phyloP scores from a whole-genome alignment of 2,797 vertebrate genomes.

The Amniataba percoides region DNA sequence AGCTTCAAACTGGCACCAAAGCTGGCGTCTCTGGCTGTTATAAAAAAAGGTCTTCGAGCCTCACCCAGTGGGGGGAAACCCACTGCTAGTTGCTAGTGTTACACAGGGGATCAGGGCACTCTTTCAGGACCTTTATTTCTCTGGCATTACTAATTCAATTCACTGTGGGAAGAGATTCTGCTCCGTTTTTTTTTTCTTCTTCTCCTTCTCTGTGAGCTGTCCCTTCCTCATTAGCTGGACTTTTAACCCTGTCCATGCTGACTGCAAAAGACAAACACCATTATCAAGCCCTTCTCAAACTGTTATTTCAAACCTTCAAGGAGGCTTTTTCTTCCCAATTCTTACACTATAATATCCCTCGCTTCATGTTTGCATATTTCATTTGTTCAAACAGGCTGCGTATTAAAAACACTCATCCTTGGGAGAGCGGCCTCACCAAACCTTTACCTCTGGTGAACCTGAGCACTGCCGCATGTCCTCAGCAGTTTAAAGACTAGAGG shows the following conservation, averaged over 20 bases:
- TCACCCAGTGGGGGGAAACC: conserved; percentile 64
- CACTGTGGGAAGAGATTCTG: conserved; percentile 81
- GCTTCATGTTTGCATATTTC: conserved; percentile 18
- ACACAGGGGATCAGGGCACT: conserved; percentile 76
- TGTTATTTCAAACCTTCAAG: conserved; percentile 10
- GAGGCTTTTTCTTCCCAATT: conserved; percentile 3
- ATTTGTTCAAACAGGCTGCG: conserved; percentile 40
- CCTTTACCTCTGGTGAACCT: conserved; percentile 20
- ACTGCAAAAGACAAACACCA: conserved; percentile 38
- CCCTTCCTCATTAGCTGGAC: conserved; percentile 65
- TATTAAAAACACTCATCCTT: conserved; percentile 35
- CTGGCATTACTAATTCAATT: conserved; percentile 84
- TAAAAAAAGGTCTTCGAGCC: conserved; percentile 38
- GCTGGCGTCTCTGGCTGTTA: conserved; percentile 53
- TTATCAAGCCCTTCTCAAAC: conserved; percentile 28
- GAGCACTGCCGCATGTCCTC: conserved; percentile 19
- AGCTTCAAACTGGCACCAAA: conserved; percentile 59
- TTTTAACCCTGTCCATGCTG: conserved; percentile 68
- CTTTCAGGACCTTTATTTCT: conserved; percentile 82
- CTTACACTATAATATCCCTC: neutral
- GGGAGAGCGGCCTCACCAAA: conserved; percentile 28
- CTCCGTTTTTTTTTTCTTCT: conserved; percentile 60
- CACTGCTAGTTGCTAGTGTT: conserved; percentile 64
- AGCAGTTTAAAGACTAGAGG: conserved; percentile 38
- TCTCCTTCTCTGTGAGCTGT: conserved; percentile 64